Base-by-base conservation (phyloP, 2,797 vertebrate species). In the Enteromius thamalakanensis region DNA sequence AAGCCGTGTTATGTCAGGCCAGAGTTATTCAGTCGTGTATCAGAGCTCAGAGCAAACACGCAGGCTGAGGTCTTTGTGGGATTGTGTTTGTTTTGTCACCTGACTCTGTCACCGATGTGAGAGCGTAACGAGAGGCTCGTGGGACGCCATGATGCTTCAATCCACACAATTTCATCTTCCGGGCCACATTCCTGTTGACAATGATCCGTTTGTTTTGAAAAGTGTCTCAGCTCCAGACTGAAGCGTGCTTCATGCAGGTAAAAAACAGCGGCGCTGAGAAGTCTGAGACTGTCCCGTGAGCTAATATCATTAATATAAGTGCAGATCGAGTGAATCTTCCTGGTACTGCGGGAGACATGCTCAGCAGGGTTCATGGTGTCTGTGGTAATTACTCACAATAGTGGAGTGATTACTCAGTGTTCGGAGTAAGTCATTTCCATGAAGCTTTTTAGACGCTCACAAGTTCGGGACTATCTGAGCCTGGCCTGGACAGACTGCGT, bases 61-160 rank as follows among this genome's bases (percentile, higher is more conserved):
- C 49, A 23, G 58, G 72, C 82, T 74, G 45, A 80, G 74, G 45
- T 74, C 77, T 79, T 49, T 32, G 45, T 29, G 69, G 62, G 76
- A 83, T 81, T 85, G 70, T 75, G 85, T 88, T 88, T 87, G 78
- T 84, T 84, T 85, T 60, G 86, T 88, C 79, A 87, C 53, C 40
- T 74, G 84, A 87, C 64, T 64, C 87, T 19, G 81, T 76, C 79
- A 87, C 70, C 34, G 76, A 84, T 85, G 81, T 79, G 71, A 67
- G 29, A 62, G 58, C 42, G 68, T 81, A 85, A 86, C 78, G 4
- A 86, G 81, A 21, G n/a, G 62, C 67, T 76, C 21, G 2, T 84
- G 85, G 62, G 80, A 86, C 83, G 51, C 53, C 77, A 62, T 75
- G 69, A 79, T 81, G 14, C 42, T 76, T 83, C 51, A 69, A 11